Conservation (phyloP, 2,888 invertebrate genomes). For the Eristalis pertinax region DNA sequence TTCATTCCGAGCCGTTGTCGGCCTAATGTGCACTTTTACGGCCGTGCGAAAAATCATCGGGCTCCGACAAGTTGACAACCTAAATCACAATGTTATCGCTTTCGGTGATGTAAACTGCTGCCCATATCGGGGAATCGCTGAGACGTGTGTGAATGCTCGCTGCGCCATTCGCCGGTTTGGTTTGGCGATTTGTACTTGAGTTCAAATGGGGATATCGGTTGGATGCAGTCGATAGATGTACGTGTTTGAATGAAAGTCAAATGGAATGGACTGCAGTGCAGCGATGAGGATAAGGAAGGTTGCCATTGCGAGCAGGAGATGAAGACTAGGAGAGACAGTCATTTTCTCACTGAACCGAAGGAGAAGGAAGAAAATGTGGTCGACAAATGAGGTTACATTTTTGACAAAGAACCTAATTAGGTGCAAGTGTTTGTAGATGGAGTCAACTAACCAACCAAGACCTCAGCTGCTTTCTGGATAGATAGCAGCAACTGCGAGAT, state of each 20-base stretch:
- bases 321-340: no score
- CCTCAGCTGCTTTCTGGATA: no score
- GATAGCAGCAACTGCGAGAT: no score
- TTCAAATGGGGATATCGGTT: neutral
- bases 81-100: constrained; percentile 37
- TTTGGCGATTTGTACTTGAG: neutral
- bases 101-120: constrained; percentile 25
- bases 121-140: constrained; percentile 2
- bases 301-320: no score
- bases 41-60: constrained; percentile 66
- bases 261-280: no score
- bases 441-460: no score
- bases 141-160: neutral
- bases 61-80: constrained; percentile 56
- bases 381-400: no score
- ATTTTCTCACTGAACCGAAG: no score
- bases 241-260: neutral
- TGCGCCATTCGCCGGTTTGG: neutral
- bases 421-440: no score
- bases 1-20: constrained; percentile 58
- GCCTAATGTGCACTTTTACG: constrained; percentile 60
- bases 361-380: no score
- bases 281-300: no score
- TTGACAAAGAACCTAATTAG: no score
- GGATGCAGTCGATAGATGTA: neutral